Percentiles rank a stretch among this genome's conserved stretches.
Evolutionary conservation across 2,113 vertebrate genomes (phyloP).

Genomic region (Petrocephalus zakoni): DNA sequence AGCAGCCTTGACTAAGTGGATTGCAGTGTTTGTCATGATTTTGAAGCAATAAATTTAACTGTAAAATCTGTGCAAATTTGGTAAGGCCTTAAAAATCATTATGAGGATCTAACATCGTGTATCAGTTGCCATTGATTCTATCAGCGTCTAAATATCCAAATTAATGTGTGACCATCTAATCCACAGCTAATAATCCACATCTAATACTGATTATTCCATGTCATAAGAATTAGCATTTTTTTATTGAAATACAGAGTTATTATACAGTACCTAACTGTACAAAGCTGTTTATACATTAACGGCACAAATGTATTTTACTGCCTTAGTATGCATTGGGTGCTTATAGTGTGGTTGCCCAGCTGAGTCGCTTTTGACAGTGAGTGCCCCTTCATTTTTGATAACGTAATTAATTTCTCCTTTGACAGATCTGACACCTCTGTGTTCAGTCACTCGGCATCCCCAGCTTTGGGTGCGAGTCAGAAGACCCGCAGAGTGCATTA

Average conservation of each 20-base stretch:
- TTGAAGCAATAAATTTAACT: background rate
- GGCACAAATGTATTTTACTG: background rate
- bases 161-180: background rate
- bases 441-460: background rate
- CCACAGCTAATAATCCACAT: background rate
- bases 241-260: background rate
- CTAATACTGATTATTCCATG: background rate
- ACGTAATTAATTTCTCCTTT: background rate
- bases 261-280: background rate
- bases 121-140: background rate
- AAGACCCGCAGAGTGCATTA: background rate
- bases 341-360: background rate
- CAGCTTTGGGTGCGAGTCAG: background rate
- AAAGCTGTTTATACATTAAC: background rate
- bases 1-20: background rate
- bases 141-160: background rate
- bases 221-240: background rate
- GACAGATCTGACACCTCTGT: background rate
- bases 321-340: background rate
- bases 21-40: no score
- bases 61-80: background rate
- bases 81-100: background rate
- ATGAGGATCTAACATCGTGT: background rate
- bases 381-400: no score
- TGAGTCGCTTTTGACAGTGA: background rate